Base-by-base conservation (phyloP, 2,888 invertebrate species). In the Malacosoma neustria region DNA sequence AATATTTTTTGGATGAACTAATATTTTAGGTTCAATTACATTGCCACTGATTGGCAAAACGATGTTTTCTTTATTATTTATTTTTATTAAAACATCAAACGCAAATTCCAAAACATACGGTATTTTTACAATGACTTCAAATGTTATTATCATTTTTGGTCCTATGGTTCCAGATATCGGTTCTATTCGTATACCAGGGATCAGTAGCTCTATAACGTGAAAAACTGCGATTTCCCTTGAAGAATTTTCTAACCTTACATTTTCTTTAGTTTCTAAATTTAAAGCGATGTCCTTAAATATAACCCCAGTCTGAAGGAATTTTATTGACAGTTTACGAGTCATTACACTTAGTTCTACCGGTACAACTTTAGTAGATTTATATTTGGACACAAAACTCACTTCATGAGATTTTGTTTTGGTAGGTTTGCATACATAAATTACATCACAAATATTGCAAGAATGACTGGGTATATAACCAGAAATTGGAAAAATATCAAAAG, bases 141-240 rank as follows among this genome's bases (percentile, higher is more conserved):
- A 87, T 9, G 68, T 63, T 32, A 89, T 64, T 15, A 75, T 70
- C 53, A 75, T 75, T 57, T 87, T 86, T 9, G 87, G 84, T 9
- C 85, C 68, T 38, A 90, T 82, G 1, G 50, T 67, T 14, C 90
- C 90, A 40, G 43, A 56, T 55, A 69, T 65, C 1, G 90, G 90
- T 48, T 81, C 67, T 35, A 90, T 70, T 39, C 42, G 65, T 46
- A 88, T 71, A 34, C 87, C 79, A 34, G 80, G 79, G 35, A 80
- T 64, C 9, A 75, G 52, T 1, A 87, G 87, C 33, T 89, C 68
- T 22, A 87, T 64, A 54, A 89, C 86, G 34, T 75, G 57, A 63
- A 87, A 89, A 3, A 68, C 51, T 1, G 87, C 85, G 32, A 80
- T 67, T 54, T 87, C 87, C 42, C 88, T 80, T 1, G 89, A 80